These are phyloP conservation scores for Eurytoma californica DNA, from an alignment of 2,888 invertebrate species.

Conservation along the genomic window DNA sequence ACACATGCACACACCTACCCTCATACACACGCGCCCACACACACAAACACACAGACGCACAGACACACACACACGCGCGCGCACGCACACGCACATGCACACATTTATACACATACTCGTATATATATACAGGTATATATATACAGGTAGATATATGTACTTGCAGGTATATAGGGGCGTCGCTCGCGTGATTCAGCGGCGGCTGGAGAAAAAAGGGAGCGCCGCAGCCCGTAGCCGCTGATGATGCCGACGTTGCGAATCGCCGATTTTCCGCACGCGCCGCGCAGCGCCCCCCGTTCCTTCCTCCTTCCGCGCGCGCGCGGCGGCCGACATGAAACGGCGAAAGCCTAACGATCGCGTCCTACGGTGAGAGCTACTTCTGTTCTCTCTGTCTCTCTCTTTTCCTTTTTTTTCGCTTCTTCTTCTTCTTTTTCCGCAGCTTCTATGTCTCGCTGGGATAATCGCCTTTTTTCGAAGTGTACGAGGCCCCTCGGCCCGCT, in stretches of 20 bases:
- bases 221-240: neutral
- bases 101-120: too few relatives aligned
- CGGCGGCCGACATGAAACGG: slow-evolving; percentile 45
- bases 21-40: too few relatives aligned
- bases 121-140: too few relatives aligned
- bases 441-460: neutral
- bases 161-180: neutral
- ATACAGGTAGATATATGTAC: neutral
- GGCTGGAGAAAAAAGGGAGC: neutral
- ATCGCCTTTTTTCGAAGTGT: too few relatives aligned
- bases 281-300: neutral
- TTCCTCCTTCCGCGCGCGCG: neutral
- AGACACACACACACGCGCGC: too few relatives aligned
- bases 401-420: neutral
- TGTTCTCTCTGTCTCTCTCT: neutral
- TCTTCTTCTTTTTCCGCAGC: neutral
- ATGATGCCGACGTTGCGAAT: slow-evolving; percentile 44
- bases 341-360: slow-evolving; percentile 46
- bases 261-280: slow-evolving; percentile 37
- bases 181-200: slow-evolving; percentile 35
- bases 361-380: neutral
- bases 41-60: too few relatives aligned
- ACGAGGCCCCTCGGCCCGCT: too few relatives aligned
- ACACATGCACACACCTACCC: too few relatives aligned
- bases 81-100: too few relatives aligned